These are phyloP conservation scores for Streptopelia turtur DNA, from an alignment of 2,797 vertebrate species.

Conservation along the genomic window DNA sequence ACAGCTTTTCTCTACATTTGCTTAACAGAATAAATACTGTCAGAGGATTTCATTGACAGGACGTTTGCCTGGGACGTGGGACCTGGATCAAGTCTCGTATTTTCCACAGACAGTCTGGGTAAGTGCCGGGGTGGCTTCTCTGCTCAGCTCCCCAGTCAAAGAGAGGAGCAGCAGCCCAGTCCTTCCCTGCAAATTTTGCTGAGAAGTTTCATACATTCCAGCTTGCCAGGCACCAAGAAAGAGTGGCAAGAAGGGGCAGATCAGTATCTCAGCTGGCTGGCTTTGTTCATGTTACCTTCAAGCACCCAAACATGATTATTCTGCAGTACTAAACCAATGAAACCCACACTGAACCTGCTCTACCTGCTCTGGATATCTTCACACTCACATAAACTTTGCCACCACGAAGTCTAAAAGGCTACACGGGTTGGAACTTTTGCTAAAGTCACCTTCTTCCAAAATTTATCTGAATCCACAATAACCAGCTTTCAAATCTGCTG, in stretches of 20 bases:
- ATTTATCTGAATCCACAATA: not conserved
- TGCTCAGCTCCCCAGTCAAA: not conserved
- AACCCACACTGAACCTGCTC: not conserved
- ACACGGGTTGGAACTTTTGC: not conserved
- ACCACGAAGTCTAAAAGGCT: not conserved
- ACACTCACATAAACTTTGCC: not conserved
- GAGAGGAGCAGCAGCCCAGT: not conserved
- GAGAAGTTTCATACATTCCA: not conserved
- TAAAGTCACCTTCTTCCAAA: not conserved
- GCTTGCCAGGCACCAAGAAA: not conserved
- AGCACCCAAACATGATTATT: not conserved
- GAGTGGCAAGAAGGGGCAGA: not conserved
- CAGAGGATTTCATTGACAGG: not conserved
- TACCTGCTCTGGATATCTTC: not conserved
- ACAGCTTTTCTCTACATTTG: constrained; percentile 14
- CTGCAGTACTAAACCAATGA: not conserved
- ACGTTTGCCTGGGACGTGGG: not conserved
- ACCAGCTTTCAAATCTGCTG: not conserved
- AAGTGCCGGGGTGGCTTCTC: not conserved
- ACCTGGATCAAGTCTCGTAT: not conserved
- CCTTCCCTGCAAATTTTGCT: not conserved
- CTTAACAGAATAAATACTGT: constrained; percentile 31
- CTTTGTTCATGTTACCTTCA: constrained; percentile 15
- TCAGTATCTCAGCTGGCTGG: not conserved
- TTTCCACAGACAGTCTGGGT: constrained; percentile 2